A percentile compares a stretch with the other conserved stretches of the same genome.
Conservation (phyloP, 1,140 invertebrate species). For the Aphidius ervi region DNA sequence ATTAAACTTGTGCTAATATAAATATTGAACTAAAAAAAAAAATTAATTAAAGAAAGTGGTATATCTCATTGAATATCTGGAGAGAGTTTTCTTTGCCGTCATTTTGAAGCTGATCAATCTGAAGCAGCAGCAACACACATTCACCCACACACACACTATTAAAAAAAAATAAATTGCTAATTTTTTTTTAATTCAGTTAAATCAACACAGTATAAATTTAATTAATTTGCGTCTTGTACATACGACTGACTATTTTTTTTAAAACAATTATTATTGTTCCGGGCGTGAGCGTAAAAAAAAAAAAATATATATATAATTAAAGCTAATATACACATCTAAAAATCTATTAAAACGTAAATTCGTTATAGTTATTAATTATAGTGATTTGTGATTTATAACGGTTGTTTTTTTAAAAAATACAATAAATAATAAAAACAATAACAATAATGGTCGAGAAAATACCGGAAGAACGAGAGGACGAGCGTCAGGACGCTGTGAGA, state of each 20-base stretch:
- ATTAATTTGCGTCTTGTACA: constrained; percentile 49
- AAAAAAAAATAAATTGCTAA: neutral
- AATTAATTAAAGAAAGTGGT: too few relatives aligned
- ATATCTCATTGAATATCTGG: neutral
- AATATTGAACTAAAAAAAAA: neutral
- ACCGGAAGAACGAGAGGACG: constrained; percentile 44
- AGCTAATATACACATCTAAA: too few relatives aligned
- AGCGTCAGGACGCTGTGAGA: constrained; percentile 36
- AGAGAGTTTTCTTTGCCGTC: too few relatives aligned
- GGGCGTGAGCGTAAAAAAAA: constrained; percentile 18
- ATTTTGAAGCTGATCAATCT: too few relatives aligned
- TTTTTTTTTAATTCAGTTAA: constrained; percentile 17
- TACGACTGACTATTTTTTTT: constrained; percentile 55
- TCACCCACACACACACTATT: neutral
- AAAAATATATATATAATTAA: neutral
- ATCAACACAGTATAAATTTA: constrained; percentile 25
- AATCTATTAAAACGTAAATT: too few relatives aligned
- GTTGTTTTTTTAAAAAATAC: too few relatives aligned
- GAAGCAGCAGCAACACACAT: neutral
- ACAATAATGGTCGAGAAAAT: constrained; percentile 50
- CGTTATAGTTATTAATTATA: too few relatives aligned
- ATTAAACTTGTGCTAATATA: too few relatives aligned
- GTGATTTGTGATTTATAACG: too few relatives aligned
- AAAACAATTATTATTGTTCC: constrained; percentile 31
- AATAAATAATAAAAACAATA: too few relatives aligned